These are phyloP conservation scores for Ornithoptera alexandrae DNA, from an alignment of 2,888 invertebrate species.

Conservation along the genomic window DNA sequence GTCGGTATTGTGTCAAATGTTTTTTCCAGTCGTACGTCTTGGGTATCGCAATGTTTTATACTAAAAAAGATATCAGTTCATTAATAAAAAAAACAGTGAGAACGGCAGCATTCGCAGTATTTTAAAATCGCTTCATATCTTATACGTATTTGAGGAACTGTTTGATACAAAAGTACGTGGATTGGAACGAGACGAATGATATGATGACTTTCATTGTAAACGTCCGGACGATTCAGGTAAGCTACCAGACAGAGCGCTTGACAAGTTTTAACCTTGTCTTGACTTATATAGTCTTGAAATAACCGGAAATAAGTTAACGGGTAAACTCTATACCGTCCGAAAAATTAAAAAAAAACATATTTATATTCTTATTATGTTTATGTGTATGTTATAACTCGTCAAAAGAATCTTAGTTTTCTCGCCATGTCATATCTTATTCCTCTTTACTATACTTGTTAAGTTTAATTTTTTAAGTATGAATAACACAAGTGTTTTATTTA, in stretches of 20 bases:
- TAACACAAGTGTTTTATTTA: too few species aligned
- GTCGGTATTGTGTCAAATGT: neutral
- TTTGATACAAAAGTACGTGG: slow-evolving; percentile 8
- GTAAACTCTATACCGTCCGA: neutral
- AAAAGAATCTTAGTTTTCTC: too few species aligned
- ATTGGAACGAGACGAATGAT: slow-evolving; percentile 10
- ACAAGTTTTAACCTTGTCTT: slow-evolving; percentile 17
- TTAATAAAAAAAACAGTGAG: neutral
- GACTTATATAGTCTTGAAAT: slow-evolving; percentile 11
- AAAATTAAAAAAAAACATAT: neutral
- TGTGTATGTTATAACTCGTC: neutral
- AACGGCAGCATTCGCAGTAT: slow-evolving; percentile 4
- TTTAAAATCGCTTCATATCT: neutral
- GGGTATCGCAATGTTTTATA: neutral
- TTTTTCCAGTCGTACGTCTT: neutral
- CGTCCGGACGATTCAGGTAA: slow-evolving; percentile 8
- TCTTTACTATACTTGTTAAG: too few species aligned
- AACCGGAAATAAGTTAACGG: neutral
- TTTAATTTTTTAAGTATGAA: too few species aligned
- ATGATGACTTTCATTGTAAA: slow-evolving; percentile 9
- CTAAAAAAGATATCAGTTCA: neutral
- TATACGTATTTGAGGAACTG: neutral
- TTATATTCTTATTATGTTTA: neutral
- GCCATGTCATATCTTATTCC: too few species aligned
- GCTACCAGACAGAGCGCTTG: slow-evolving; percentile 5